These are phyloP conservation scores for Drosophila paulistorum DNA, from an alignment of 1,140 invertebrate species.

Conservation along the genomic window DNA sequence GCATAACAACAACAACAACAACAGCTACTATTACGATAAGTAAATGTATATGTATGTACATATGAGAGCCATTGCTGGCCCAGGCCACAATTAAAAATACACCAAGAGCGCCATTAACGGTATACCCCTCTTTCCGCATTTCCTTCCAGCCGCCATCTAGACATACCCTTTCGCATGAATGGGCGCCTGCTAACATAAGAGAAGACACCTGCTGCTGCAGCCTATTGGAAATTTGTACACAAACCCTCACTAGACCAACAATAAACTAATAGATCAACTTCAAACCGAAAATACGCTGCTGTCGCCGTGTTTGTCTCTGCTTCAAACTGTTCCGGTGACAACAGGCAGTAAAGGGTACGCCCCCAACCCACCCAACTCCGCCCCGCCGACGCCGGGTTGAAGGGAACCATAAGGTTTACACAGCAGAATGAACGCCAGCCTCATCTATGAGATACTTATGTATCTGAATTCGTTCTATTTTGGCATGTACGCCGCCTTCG, in stretches of 20 bases:
- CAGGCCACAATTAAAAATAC: slow-evolving; percentile 69
- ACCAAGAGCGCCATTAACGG: slow-evolving; percentile 58
- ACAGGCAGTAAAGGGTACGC: slow-evolving; percentile 41
- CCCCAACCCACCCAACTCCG: slow-evolving; percentile 2
- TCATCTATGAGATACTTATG: slow-evolving; percentile 91
- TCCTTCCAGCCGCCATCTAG: slow-evolving; percentile 28
- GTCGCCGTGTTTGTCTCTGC: slow-evolving; percentile 37
- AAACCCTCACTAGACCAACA: background rate
- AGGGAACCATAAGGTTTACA: slow-evolving; percentile 26
- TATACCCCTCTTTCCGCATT: slow-evolving; percentile 29
- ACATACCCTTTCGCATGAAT: slow-evolving; percentile 28
- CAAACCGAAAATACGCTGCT: slow-evolving; percentile 42
- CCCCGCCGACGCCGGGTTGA: slow-evolving; percentile 16
- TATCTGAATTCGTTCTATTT: slow-evolving; percentile 94
- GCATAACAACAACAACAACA: slow-evolving; percentile 31
- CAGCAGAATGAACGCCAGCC: slow-evolving; percentile 86
- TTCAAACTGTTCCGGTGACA: slow-evolving; percentile 71
- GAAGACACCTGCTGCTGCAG: slow-evolving; percentile 67
- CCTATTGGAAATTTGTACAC: slow-evolving; percentile 4
- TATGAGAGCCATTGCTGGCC: slow-evolving; percentile 37
- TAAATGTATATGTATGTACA: slow-evolving; percentile 50
- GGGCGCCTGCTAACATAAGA: slow-evolving; percentile 46
- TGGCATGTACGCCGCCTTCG: slow-evolving; percentile 91
- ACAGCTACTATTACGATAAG: slow-evolving; percentile 43
- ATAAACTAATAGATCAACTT: slow-evolving; percentile 8